Conservation (phyloP, 2,797 vertebrate genomes). For the Siniperca scherzeri region DNA sequence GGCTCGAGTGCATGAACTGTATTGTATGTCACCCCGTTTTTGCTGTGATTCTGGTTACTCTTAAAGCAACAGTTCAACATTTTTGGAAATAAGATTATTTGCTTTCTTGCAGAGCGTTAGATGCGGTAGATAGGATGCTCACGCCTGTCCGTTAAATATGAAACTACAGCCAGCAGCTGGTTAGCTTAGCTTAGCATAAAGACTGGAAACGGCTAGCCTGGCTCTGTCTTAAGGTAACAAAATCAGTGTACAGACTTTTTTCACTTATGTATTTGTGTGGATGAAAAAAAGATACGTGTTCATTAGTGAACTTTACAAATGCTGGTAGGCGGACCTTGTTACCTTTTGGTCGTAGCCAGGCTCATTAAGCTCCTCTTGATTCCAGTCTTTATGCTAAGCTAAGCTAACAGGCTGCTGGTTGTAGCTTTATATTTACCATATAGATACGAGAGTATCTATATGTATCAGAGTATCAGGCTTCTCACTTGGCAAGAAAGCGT, state of each 20-base stretch:
- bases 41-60: conserved; percentile 12
- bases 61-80: not conserved
- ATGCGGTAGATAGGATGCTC: not conserved
- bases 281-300: not conserved
- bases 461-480: too few species aligned
- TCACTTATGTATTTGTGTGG: not conserved
- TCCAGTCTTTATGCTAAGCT: not conserved
- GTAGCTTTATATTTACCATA: not conserved
- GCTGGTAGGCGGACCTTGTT: not conserved
- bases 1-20: not conserved
- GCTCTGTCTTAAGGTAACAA: not conserved
- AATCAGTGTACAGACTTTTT: not conserved
- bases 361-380: not conserved
- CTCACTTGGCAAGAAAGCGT: not conserved
- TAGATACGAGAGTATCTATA: fast-evolving
- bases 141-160: not conserved
- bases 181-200: not conserved
- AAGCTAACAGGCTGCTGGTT: not conserved
- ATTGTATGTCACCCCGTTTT: not conserved
- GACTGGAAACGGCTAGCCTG: not conserved
- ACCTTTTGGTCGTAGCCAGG: not conserved
- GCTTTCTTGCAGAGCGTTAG: not conserved
- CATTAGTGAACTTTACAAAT: not conserved
- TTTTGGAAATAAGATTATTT: not conserved
- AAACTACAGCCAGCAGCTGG: not conserved